phyloP scores from a whole-genome alignment of 2,797 vertebrate species.

The Oceanodroma leucorhoa region DNA sequence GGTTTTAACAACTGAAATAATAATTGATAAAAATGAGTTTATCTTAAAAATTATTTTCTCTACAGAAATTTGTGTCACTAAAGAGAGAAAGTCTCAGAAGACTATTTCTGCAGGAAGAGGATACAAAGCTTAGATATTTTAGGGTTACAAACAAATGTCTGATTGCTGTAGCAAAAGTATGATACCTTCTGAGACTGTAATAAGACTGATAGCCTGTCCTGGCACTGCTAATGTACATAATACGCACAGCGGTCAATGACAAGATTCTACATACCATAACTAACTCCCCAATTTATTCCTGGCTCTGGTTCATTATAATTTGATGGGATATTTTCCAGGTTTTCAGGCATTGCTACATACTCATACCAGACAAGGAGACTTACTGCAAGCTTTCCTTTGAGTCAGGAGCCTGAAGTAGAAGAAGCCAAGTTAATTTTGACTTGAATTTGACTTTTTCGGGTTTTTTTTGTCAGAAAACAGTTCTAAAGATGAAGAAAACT shows the following conservation, averaged over 20 bases:
- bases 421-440: neutral
- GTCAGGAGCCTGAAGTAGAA: neutral
- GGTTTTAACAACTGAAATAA: conserved; percentile 15
- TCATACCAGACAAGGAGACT: neutral
- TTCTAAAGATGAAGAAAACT: neutral
- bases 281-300: conserved; percentile 13
- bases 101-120: neutral
- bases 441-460: neutral
- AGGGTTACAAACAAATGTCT: neutral
- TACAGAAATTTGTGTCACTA: neutral
- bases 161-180: neutral
- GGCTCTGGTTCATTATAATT: conserved; percentile 6
- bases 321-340: conserved; percentile 1
- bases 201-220: neutral
- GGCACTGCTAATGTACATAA: neutral
- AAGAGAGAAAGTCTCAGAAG: neutral
- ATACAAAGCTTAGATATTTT: neutral
- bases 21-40: neutral
- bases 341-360: neutral
- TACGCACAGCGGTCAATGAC: neutral
- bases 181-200: neutral
- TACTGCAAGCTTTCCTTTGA: neutral
- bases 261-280: neutral
- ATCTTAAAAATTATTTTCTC: neutral
- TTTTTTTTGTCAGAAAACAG: neutral